Evolutionary conservation across 2,113 vertebrate species (phyloP), one percentile per base, ranked within the genome.

Genomic region (Erpornis zantholeuca): DNA sequence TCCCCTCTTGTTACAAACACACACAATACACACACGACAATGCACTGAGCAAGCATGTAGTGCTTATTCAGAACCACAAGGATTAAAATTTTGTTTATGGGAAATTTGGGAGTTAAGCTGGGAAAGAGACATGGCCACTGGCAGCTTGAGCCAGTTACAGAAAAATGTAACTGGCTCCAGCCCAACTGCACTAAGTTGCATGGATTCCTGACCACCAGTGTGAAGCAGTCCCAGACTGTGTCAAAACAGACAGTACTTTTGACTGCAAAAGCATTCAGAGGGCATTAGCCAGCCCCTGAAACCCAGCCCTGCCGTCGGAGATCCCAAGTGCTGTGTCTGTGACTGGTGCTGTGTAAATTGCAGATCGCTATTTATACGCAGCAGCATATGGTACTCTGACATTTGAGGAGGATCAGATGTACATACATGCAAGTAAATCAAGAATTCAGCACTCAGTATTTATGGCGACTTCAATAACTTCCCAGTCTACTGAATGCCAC

Each of bases 351-450:
- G 68, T 35, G 75, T 63, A 64, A 83, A 92, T 25, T 54, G 52
- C 56, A 81, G 80, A 88, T n/a, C 9, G 3, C 64, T 86, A 60
- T 93, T 92, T 90, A 84, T 88, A 52, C 0, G 9, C 68, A 86
- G 22, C 22, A 86, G 79, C 95, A 92, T 92, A 88, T 70, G 82
- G 79, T 23, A 35, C 50, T 65, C 71, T 73, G 85, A 90, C 75
- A 93, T 90, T 80, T 91, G 80, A 93, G 56, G 56, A 92, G 52
- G 63, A 68, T 97, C 88, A 93, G 76, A 83, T 88, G 56, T 49
- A 83, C 56, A 25, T 20, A 52, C 27, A n/a, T 23, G 64, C 80
- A 88, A 93, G 93, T 90, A 94, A 94, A 90, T 88, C 60, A 95
- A 88, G 60, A 92, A 94, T 86, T 91, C 88, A 83, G 69, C 56